phyloP scores from a whole-genome alignment of 2,113 vertebrate genomes.

The Siniperca knerii region DNA sequence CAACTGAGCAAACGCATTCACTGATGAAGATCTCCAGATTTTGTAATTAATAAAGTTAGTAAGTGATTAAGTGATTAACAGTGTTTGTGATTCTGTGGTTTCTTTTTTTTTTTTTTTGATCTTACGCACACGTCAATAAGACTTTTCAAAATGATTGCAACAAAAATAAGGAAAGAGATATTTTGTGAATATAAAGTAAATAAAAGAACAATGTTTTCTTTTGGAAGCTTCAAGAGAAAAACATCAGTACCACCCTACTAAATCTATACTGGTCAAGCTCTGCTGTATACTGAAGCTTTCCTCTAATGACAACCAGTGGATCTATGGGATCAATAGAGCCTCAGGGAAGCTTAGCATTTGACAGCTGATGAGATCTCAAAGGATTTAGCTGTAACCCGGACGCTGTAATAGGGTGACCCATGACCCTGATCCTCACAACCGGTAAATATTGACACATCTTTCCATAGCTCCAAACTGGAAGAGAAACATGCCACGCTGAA shows the following conservation, averaged over 20 bases:
- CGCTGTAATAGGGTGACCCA: constrained; percentile 49
- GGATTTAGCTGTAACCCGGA: constrained; percentile 21
- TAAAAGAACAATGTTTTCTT: neutral
- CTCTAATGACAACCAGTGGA: constrained; percentile 29
- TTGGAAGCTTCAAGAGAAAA: neutral
- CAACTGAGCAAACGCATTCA: neutral
- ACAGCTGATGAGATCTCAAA: constrained; percentile 60
- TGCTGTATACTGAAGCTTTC: neutral
- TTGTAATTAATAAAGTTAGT: neutral
- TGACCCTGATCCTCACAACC: constrained; percentile 25
- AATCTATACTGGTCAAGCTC: neutral
- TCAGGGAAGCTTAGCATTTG: constrained; percentile 9
- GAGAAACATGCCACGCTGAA: neutral
- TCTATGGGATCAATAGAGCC: constrained; percentile 56
- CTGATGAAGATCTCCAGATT: neutral
- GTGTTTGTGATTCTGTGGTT: neutral
- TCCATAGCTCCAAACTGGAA: constrained; percentile 14
- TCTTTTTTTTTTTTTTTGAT: neutral
- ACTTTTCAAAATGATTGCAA: neutral
- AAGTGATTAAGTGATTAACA: neutral
- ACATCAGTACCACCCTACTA: neutral
- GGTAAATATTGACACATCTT: constrained; percentile 34
- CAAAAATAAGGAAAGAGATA: too few species aligned
- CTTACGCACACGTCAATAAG: too few species aligned
- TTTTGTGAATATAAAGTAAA: neutral